Percentiles rank a stretch among this genome's conserved stretches.
Evolutionary conservation across 2,113 vertebrate genomes (phyloP).

Genomic region (Calonectris borealis): DNA sequence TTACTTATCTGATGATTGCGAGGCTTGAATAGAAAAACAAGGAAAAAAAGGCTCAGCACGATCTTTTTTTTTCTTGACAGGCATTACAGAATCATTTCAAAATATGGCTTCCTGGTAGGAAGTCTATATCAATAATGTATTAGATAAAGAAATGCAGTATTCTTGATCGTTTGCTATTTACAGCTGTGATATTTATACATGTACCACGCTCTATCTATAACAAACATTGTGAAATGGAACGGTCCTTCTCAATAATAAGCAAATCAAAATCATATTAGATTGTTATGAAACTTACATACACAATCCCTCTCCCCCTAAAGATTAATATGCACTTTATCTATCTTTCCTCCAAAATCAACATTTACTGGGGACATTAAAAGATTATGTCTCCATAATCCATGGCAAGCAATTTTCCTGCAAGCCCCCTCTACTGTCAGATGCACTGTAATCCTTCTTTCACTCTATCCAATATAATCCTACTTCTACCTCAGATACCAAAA

Average conservation of each 20-base stretch:
- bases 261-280: constrained; percentile 5
- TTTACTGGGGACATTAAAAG: constrained; percentile 50
- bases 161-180: neutral
- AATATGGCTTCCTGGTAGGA: constrained; percentile 75
- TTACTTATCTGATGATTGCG: constrained; percentile 73
- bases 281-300: neutral
- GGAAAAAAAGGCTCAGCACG: neutral
- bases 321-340: neutral
- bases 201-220: neutral
- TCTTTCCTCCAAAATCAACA: constrained; percentile 4
- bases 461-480: constrained; percentile 33
- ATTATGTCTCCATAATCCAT: constrained; percentile 30
- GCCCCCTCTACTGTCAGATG: constrained; percentile 25
- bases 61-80: constrained; percentile 69
- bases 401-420: constrained; percentile 43
- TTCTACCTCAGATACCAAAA: constrained; percentile 22
- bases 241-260: neutral
- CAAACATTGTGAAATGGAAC: neutral
- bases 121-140: constrained; percentile 74
- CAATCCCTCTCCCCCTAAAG: neutral
- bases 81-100: constrained; percentile 74
- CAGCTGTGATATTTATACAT: neutral
- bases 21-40: constrained; percentile 68
- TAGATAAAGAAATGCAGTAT: neutral
- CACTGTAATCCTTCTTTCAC: constrained; percentile 48